A percentile compares a stretch with the other conserved stretches of the same genome.
phyloP scores from a whole-genome alignment of 2,113 vertebrate species.

The Uropsilus gracilis region DNA sequence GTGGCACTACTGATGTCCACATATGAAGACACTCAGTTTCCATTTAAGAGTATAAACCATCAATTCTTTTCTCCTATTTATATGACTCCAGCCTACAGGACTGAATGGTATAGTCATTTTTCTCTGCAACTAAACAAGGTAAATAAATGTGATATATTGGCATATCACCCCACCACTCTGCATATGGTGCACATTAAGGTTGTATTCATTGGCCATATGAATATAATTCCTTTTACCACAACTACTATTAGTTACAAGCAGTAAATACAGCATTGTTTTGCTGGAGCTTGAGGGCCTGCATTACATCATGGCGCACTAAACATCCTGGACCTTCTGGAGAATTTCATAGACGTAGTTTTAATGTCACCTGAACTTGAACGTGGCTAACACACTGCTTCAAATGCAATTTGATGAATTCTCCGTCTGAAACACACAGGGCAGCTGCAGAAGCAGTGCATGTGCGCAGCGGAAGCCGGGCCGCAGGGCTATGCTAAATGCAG shows the following conservation, averaged over 20 bases:
- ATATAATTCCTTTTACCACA: conserved; percentile 88
- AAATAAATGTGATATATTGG: conserved; percentile 92
- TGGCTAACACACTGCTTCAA: conserved; percentile 66
- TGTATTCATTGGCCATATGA: conserved; percentile 89
- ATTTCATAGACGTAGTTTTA: conserved; percentile 75
- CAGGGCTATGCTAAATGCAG: not conserved
- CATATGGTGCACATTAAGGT: conserved; percentile 88
- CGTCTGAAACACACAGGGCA: not conserved
- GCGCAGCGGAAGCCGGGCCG: not conserved
- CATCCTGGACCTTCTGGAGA: conserved; percentile 82
- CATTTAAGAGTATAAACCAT: conserved; percentile 75
- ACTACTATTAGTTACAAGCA: conserved; percentile 82
- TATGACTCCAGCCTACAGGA: conserved; percentile 73
- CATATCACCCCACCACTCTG: conserved; percentile 85
- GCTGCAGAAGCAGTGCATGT: not conserved
- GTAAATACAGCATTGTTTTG: conserved; percentile 85
- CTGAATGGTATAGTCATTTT: conserved; percentile 85
- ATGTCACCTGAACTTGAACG: conserved; percentile 73
- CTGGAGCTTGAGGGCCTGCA: conserved; percentile 80
- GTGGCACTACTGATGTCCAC: conserved; percentile 46
- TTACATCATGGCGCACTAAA: conserved; percentile 83
- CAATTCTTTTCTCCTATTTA: conserved; percentile 80
- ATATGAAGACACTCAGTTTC: conserved; percentile 77
- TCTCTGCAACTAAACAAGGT: conserved; percentile 86
- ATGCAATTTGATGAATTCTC: conserved; percentile 51